phyloP scores from a whole-genome alignment of 1,140 invertebrate species.

The Glomeris maerens region DNA sequence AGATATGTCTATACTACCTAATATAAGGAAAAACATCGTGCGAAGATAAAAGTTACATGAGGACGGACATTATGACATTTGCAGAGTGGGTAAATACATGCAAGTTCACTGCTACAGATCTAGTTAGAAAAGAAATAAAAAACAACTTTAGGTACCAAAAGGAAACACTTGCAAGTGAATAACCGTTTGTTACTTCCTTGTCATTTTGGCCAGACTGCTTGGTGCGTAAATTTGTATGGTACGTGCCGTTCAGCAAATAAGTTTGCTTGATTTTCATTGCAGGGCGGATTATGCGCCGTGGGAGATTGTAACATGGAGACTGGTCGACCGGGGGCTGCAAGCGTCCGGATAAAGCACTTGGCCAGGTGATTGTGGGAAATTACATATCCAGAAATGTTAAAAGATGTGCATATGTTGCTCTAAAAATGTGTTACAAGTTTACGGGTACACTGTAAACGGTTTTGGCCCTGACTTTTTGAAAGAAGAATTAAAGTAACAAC shows the following conservation, averaged over 20 bases:
- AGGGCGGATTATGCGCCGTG: conserved; percentile 29
- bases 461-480: conserved; percentile 5
- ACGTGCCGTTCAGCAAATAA: not conserved
- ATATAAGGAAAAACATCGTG: too few relatives aligned
- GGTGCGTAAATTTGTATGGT: not conserved
- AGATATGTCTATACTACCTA: too few relatives aligned
- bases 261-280: conserved; percentile 11
- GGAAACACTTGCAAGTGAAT: not conserved
- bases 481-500: not conserved
- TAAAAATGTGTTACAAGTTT: too few relatives aligned
- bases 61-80: too few relatives aligned
- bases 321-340: conserved; percentile 15
- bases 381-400: conserved; percentile 12
- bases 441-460: conserved; percentile 14
- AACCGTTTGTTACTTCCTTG: not conserved
- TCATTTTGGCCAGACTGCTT: not conserved
- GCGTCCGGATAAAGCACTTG: conserved; percentile 27
- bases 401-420: too few relatives aligned
- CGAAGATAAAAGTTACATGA: too few relatives aligned
- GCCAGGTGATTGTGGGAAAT: conserved; percentile 14
- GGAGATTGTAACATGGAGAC: conserved; percentile 27
- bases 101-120: too few relatives aligned
- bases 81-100: too few relatives aligned
- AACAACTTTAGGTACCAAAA: too few relatives aligned
- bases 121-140: too few relatives aligned